Evolutionary conservation across 1,140 invertebrate genomes (phyloP).

Genomic region (Bombus balteatus): DNA sequence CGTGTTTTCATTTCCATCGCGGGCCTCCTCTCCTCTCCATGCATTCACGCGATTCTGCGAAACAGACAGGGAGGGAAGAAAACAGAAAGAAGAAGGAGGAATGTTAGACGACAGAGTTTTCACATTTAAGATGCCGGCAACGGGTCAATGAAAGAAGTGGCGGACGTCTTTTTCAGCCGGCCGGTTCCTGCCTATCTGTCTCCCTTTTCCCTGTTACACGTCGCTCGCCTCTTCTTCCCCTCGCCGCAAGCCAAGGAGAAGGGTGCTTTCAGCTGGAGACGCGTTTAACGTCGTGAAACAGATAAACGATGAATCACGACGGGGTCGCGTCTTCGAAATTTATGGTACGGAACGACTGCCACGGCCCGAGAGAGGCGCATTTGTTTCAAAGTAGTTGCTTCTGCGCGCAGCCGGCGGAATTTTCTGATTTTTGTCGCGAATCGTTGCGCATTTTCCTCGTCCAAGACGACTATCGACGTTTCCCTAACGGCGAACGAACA

Average conservation of each 20-base stretch:
- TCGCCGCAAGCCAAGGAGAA: not conserved
- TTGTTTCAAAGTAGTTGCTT: not conserved
- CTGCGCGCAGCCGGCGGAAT: too few species aligned
- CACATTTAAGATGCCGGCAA: conserved; percentile 20
- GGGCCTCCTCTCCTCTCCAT: too few species aligned
- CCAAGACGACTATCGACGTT: too few species aligned
- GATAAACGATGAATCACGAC: conserved; percentile 53
- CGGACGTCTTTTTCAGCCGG: conserved; percentile 40
- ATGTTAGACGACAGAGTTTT: conserved; percentile 24
- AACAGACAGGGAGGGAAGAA: not conserved
- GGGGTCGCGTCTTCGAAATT: not conserved
- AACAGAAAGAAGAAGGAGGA: not conserved
- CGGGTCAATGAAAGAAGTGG: conserved; percentile 45
- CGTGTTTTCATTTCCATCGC: conserved; percentile 38
- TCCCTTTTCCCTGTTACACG: not conserved
- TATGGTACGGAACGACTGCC: not conserved
- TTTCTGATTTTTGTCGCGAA: not conserved
- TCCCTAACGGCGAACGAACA: too few species aligned
- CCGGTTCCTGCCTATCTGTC: conserved; percentile 9
- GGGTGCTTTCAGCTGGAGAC: conserved; percentile 27
- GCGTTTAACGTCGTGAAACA: conserved; percentile 51
- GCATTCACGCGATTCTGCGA: not conserved
- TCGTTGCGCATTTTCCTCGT: not conserved
- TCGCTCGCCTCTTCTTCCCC: not conserved
- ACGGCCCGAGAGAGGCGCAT: not conserved